These are phyloP conservation scores for Pteronura brasiliensis DNA, from an alignment of 2,113 vertebrate genomes.

Conservation along the genomic window DNA sequence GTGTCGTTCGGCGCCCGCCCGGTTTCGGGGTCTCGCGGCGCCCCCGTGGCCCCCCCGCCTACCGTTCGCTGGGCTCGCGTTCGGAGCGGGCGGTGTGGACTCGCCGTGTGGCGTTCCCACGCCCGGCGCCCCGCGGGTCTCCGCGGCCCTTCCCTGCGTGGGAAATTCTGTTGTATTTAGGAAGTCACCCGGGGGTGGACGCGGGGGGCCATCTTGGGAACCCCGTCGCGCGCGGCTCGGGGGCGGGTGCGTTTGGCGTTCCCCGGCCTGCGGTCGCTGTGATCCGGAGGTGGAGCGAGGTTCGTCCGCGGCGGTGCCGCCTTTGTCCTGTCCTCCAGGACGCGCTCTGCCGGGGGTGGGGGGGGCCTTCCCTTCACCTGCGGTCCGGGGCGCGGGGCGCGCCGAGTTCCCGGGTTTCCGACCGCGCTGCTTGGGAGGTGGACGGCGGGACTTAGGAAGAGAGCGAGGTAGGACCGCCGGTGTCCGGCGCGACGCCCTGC, in stretches of 20 bases:
- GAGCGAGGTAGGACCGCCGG: not conserved
- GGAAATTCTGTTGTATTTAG: not conserved
- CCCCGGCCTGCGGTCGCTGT: not conserved
- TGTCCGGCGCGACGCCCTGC: not conserved
- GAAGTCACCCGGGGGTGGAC: not conserved
- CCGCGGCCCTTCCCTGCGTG: rapidly evolving
- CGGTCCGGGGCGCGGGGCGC: rapidly evolving
- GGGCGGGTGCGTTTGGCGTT: rapidly evolving
- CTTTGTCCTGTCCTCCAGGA: conserved; percentile 17
- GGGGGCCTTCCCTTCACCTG: not conserved
- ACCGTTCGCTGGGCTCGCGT: rapidly evolving
- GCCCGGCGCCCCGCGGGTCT: not conserved
- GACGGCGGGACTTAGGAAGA: not conserved
- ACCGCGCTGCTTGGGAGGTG: not conserved
- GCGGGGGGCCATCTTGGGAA: not conserved
- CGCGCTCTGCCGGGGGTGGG: not conserved
- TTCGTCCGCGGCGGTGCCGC: not conserved
- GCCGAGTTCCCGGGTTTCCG: not conserved
- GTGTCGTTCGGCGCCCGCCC: not conserved
- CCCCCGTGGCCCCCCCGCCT: not conserved
- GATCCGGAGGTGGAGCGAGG: not conserved
- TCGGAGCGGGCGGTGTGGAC: not conserved
- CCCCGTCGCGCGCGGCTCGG: rapidly evolving
- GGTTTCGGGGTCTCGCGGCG: not conserved
- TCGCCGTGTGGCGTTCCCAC: not conserved